Evolutionary conservation across 1,140 invertebrate genomes (phyloP), one percentile per base, ranked within the genome.

Genomic region (Arion vulgaris): DNA sequence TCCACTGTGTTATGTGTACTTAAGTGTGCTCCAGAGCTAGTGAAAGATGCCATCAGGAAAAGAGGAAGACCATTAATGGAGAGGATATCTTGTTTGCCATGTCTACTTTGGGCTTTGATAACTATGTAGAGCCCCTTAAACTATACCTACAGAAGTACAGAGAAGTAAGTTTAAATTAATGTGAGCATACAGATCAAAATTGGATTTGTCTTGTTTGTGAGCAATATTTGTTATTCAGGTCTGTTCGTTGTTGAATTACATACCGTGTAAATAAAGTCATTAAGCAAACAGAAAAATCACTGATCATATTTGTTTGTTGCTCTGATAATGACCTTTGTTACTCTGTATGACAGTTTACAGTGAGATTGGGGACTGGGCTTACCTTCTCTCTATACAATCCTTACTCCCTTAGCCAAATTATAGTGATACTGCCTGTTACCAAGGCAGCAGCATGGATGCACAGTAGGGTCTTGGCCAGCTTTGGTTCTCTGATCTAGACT

Each of bases 31-130:
- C 51, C 39, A 93, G 92, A 91, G 98, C 98, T 0, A 98, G 97
- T 91, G 98, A 99, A 90, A 93, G 97, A 38, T 99, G 98, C 93
- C 96, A 98, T 87, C 95, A 98, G 93, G 99, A 99, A 91, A 99
- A 99, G 92, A 93, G 99, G 41, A 99, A 99, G 94, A 99, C 99
- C 1, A 99, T 99, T 36, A 99, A 99, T 88, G 98, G 92, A 36
- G 99, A 99, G 94, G 98, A 82, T 84, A 92, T 99, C 82, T 92
- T 99, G 17, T 99, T 97, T 93, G 98, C 99, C 0, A 98, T 99
- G 96, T 96, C 96, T 68, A 96, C 96, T 5, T 93, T 99, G 26
- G 98, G 98, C 19, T 99, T 99, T 93, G 98, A 99, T 89, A 99
- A 98, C 92, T 99, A 99, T 92, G 96, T 99, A 26, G 98, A 99